Percentiles rank a stretch among this genome's conserved stretches.
Evolutionary conservation across 2,888 invertebrate species (phyloP).

Genomic region (Galerucella nymphaeae): DNA sequence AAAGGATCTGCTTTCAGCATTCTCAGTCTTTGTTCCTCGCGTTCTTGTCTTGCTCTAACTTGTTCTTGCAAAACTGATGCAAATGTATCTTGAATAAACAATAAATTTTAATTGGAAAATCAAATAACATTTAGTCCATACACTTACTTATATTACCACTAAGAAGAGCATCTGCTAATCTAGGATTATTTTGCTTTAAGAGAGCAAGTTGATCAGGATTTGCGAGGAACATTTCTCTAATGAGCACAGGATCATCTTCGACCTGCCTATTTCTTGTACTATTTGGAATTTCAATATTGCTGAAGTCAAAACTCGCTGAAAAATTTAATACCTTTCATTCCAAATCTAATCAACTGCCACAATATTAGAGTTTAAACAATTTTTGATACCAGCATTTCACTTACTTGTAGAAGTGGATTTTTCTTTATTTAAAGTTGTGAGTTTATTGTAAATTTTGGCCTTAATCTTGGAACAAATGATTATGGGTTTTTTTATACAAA

Average conservation of each 20-base stretch:
- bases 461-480: constrained; percentile 1
- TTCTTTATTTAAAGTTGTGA: neutral
- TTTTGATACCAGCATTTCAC: neutral
- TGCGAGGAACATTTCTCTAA: constrained; percentile 86
- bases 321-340: constrained; percentile 30
- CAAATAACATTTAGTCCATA: neutral
- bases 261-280: constrained; percentile 57
- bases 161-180: constrained; percentile 89
- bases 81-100: constrained; percentile 76
- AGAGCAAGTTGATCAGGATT: constrained; percentile 92
- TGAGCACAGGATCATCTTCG: constrained; percentile 86
- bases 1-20: constrained; percentile 96
- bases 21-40: constrained; percentile 84
- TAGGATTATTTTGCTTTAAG: constrained; percentile 92
- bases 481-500: neutral
- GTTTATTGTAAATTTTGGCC: neutral
- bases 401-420: constrained; percentile 12
- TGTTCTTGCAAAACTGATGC: constrained; percentile 83
- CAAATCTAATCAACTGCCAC: neutral
- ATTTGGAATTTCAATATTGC: constrained; percentile 83
- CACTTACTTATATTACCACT: constrained; percentile 81
- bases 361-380: neutral
- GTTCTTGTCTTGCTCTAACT: constrained; percentile 82
- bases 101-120: neutral
- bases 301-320: constrained; percentile 78